Evolutionary conservation across 2,888 invertebrate genomes (phyloP).

Genomic region (Tiphia femorata): DNA sequence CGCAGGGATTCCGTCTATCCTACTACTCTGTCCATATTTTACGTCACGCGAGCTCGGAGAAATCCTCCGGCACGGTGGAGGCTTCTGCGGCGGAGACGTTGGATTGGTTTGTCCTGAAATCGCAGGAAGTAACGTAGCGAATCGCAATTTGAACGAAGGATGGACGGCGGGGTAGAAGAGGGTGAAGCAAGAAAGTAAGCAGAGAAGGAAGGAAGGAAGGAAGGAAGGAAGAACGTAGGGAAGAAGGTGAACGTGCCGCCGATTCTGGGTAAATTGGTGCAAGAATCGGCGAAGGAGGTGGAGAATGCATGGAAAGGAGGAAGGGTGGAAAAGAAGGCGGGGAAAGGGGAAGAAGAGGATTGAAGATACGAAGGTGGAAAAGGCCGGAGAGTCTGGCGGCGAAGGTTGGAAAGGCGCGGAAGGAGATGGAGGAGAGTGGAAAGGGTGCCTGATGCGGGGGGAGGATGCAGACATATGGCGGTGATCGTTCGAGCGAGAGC

Average conservation of each 20-base stretch:
- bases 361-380: neutral
- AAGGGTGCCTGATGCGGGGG: slow-evolving; percentile 30
- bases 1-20: slow-evolving; percentile 7
- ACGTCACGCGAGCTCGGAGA: neutral
- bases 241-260: slow-evolving; percentile 25
- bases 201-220: neutral
- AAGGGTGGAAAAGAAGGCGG: slow-evolving; percentile 29
- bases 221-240: no score
- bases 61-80: neutral
- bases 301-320: slow-evolving; percentile 33
- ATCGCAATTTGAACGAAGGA: slow-evolving; percentile 41
- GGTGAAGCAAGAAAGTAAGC: slow-evolving; percentile 7
- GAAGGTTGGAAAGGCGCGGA: neutral
- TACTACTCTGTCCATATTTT: slow-evolving; percentile 23
- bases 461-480: slow-evolving; percentile 48
- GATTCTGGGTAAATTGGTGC: slow-evolving; percentile 36
- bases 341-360: neutral
- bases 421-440: slow-evolving; percentile 12
- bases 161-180: slow-evolving; percentile 14
- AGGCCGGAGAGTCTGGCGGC: neutral
- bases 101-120: slow-evolving; percentile 35
- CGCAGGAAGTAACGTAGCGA: slow-evolving; percentile 24
- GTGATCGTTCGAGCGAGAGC: slow-evolving; percentile 36
- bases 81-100: slow-evolving; percentile 7
- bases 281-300: slow-evolving; percentile 36